Evolutionary conservation across 2,888 invertebrate species (phyloP), one percentile per base, ranked within the genome.

Genomic region (Drosophila siamana): DNA sequence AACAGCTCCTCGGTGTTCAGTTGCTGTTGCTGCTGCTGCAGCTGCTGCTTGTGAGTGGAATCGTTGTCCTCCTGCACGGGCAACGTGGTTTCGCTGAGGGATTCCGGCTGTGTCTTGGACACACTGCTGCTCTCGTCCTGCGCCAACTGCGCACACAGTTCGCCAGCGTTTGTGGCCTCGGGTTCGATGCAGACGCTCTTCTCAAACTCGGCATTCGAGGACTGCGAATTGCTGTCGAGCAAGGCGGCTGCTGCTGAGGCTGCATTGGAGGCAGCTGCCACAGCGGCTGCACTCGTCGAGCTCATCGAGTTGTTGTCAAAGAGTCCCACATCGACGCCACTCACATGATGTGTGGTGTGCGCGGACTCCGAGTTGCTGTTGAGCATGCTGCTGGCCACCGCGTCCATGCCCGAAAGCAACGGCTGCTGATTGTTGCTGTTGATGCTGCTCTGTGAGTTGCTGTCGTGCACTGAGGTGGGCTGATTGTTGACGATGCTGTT

Each of bases 401-500:
- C 82, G 7, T 79, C 78, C 52, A 88, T 82, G 50, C 78, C 55
- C 0, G 80, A 75, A 7, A 89, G 81, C 64, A 90, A 44, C 19
- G 88, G 88, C 47, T 90, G 90, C 62, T 90, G 90, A 43, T 89
- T 89, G 65, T 89, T 86, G 69, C 92, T 92, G 46, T 91, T 91
- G 28, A 90, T 91, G 28, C 92, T 92, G 72, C 92, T 91, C 64
- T 91, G 92, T 7, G 92, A 92, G 68, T 92, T 92, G 74, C 92
- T 92, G 73, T 92, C 92, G 56, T 92, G 92, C 52, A 92, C 86
- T 5, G 92, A 91, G n/a, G 92, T 91, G 8, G 92, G 91, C 62
- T 92, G 92, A 71, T 92, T 92, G 81, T 92, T 92, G 40, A 91
- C 92, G 60, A 92, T 91, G 80, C 91, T 91, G 64, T 90, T 92